These are phyloP conservation scores for Apantesis nais DNA, from an alignment of 2,888 invertebrate genomes.

Conservation along the genomic window DNA sequence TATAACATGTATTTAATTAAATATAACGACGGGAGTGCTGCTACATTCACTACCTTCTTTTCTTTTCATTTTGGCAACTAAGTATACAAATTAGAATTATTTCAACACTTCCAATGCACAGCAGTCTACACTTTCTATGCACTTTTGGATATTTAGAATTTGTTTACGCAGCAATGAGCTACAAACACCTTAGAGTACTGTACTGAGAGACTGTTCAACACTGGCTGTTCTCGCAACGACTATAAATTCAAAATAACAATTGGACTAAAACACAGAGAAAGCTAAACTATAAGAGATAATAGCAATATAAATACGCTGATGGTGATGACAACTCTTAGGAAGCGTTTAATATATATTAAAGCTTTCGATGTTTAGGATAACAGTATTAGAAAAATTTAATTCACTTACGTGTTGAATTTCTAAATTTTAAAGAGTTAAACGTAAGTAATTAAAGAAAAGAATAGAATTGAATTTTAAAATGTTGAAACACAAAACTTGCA, in stretches of 20 bases:
- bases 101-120: constrained; percentile 52
- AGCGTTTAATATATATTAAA: constrained; percentile 35
- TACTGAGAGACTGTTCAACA: constrained; percentile 24
- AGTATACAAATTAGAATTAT: constrained; percentile 42
- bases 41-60: constrained; percentile 41
- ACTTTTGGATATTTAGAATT: constrained; percentile 47
- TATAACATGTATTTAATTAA: constrained; percentile 22
- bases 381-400: constrained; percentile 27
- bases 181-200: constrained; percentile 19
- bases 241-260: constrained; percentile 23
- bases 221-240: constrained; percentile 21
- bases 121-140: constrained; percentile 53
- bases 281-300: constrained; percentile 27
- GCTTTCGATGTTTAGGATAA: constrained; percentile 48
- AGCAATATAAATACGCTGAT: constrained; percentile 29
- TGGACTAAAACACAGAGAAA: constrained; percentile 25
- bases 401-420: constrained; percentile 22
- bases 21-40: constrained; percentile 40
- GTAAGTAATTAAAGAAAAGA: constrained; percentile 37
- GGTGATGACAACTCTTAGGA: constrained; percentile 34
- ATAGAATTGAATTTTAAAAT: constrained; percentile 17
- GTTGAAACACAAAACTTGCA: constrained; percentile 28
- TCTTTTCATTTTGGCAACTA: constrained; percentile 48
- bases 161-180: constrained; percentile 31
- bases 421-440: constrained; percentile 24